Evolutionary conservation across 2,888 invertebrate species (phyloP).

Genomic region (Netelia melanura): DNA sequence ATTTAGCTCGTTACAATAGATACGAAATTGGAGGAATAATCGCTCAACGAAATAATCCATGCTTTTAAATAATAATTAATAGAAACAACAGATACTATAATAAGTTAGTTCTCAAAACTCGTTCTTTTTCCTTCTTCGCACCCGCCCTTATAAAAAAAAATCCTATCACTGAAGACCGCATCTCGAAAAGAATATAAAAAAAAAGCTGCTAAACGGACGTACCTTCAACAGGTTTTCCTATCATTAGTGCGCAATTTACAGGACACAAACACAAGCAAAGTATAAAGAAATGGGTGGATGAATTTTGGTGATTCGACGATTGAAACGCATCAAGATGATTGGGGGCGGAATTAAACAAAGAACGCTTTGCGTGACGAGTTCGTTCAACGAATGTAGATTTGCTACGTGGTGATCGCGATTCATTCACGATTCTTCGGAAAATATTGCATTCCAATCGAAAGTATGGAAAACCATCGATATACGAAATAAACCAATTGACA

Average conservation of each 20-base stretch:
- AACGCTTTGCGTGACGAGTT: neutral
- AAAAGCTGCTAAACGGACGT: neutral
- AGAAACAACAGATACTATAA: constrained; percentile 54
- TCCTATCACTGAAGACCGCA: too few species aligned
- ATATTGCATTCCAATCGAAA: neutral
- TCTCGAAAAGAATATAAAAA: neutral
- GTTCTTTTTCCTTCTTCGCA: neutral
- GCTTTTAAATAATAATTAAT: constrained; percentile 58
- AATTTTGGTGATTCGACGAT: neutral
- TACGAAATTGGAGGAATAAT: constrained; percentile 20
- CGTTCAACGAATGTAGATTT: neutral
- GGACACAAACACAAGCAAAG: too few species aligned
- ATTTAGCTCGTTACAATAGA: neutral
- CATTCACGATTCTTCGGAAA: neutral
- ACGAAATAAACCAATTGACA: neutral
- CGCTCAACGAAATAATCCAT: constrained; percentile 43
- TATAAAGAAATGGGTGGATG: too few species aligned
- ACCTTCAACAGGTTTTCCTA: neutral
- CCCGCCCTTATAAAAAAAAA: neutral
- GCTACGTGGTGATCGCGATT: neutral
- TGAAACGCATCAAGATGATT: neutral
- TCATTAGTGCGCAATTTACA: too few species aligned
- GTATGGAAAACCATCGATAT: neutral
- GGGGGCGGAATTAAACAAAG: neutral
- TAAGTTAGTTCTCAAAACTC: constrained; percentile 30